phyloP scores from a whole-genome alignment of 2,113 vertebrate genomes.

The Porphyrio hochstetteri region DNA sequence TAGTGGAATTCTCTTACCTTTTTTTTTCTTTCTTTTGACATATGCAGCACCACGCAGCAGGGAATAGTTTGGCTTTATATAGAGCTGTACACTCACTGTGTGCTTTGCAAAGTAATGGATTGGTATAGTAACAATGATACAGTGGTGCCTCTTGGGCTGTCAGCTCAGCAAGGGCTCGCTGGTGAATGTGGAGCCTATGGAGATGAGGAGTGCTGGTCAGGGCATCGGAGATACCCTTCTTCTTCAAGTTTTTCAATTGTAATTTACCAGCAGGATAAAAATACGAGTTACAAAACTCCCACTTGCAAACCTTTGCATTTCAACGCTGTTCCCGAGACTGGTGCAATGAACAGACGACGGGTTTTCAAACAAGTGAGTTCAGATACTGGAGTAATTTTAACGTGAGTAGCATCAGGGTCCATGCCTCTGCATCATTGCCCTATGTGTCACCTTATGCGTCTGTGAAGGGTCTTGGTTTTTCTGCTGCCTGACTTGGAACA shows the following conservation, averaged over 20 bases:
- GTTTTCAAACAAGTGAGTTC: not conserved
- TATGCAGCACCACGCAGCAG: not conserved
- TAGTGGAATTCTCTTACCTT: slow-evolving; percentile 1
- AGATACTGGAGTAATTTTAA: not conserved
- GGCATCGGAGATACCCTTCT: not conserved
- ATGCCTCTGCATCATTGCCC: not conserved
- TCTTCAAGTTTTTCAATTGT: not conserved
- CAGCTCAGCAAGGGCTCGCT: not conserved
- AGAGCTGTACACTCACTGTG: not conserved
- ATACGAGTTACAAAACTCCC: not conserved
- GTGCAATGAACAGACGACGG: not conserved
- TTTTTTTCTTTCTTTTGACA: slow-evolving; percentile 2
- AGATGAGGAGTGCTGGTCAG: not conserved
- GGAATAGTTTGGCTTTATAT: slow-evolving; percentile 1
- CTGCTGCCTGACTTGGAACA: not conserved
- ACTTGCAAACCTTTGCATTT: not conserved
- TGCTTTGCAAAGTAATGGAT: slow-evolving; percentile 1
- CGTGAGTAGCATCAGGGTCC: not conserved
- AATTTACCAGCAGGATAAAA: not conserved
- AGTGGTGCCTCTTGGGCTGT: not conserved
- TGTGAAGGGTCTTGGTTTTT: not conserved
- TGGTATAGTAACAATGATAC: not conserved
- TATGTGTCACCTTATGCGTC: not conserved
- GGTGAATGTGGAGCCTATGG: not conserved
- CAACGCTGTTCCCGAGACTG: not conserved